Conservation (phyloP, 1,140 invertebrate species). For the Ectropis grisescens region DNA sequence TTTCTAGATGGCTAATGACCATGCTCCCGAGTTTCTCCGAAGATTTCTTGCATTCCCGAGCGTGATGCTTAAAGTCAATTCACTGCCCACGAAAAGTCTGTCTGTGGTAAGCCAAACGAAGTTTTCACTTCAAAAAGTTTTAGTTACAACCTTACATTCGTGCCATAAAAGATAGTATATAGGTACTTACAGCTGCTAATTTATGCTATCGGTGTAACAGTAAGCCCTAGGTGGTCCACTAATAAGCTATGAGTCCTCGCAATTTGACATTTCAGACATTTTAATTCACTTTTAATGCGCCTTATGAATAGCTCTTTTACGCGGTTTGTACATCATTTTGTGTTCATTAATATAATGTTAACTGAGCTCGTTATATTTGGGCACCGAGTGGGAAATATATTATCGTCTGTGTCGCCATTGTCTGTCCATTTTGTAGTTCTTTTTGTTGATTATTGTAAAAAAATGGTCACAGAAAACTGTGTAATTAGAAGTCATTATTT, state of each 20-base stretch:
- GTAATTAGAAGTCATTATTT: too few species aligned
- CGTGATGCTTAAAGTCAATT: too few species aligned
- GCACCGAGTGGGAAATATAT: constrained; percentile 22
- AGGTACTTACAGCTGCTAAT: too few species aligned
- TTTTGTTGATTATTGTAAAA: too few species aligned
- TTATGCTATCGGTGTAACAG: constrained; percentile 20
- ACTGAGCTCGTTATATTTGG: constrained; percentile 41
- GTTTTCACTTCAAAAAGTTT: too few species aligned
- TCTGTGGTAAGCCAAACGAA: too few species aligned
- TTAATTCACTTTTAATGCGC: constrained; percentile 63
- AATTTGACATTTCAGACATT: constrained; percentile 54
- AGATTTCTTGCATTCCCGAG: too few species aligned
- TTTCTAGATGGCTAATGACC: too few species aligned
- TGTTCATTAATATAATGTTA: constrained; percentile 61
- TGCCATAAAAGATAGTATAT: too few species aligned
- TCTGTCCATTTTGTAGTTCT: neutral
- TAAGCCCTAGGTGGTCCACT: constrained; percentile 21
- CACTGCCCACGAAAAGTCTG: too few species aligned
- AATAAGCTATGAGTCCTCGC: constrained; percentile 39
- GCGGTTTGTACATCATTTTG: constrained; percentile 58
- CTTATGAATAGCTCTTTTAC: constrained; percentile 61
- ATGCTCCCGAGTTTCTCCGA: too few species aligned
- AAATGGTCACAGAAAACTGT: constrained; percentile 14
- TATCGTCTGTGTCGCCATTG: constrained; percentile 21
- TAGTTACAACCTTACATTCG: too few species aligned